Evolutionary conservation across 2,113 vertebrate species (phyloP).

Genomic region (Labeo rohita): DNA sequence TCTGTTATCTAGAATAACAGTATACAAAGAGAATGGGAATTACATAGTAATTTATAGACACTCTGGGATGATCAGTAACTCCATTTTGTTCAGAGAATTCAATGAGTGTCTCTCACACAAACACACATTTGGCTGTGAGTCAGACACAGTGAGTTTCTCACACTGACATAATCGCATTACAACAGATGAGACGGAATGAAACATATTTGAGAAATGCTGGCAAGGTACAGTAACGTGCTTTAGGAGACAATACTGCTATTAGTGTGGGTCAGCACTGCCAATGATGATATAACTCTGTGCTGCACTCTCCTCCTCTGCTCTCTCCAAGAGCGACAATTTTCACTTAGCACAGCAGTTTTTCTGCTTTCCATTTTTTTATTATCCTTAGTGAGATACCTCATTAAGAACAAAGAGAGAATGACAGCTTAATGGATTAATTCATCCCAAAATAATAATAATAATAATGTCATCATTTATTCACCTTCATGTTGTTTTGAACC

Average conservation of each 20-base stretch:
- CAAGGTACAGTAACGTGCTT: neutral
- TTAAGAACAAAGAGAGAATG: slow-evolving; percentile 60
- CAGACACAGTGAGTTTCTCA: slow-evolving; percentile 9
- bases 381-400: slow-evolving; percentile 58
- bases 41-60: neutral
- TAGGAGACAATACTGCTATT: slow-evolving; percentile 32
- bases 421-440: slow-evolving; percentile 56
- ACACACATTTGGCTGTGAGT: slow-evolving; percentile 6
- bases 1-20: neutral
- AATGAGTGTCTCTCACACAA: neutral
- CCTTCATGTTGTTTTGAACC: neutral
- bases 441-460: slow-evolving; percentile 6
- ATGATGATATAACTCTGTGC: slow-evolving; percentile 19
- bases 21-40: neutral
- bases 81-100: neutral
- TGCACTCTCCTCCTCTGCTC: neutral
- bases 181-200: slow-evolving; percentile 22
- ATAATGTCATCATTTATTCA: neutral
- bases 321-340: slow-evolving; percentile 36
- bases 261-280: neutral
- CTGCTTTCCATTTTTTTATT: slow-evolving; percentile 57
- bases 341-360: slow-evolving; percentile 54
- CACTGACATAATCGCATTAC: slow-evolving; percentile 34
- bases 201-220: slow-evolving; percentile 10
- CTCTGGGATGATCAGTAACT: neutral